Evolutionary conservation across 2,888 invertebrate species (phyloP), one percentile per base, ranked within the genome.

Genomic region (Panopea generosa): DNA sequence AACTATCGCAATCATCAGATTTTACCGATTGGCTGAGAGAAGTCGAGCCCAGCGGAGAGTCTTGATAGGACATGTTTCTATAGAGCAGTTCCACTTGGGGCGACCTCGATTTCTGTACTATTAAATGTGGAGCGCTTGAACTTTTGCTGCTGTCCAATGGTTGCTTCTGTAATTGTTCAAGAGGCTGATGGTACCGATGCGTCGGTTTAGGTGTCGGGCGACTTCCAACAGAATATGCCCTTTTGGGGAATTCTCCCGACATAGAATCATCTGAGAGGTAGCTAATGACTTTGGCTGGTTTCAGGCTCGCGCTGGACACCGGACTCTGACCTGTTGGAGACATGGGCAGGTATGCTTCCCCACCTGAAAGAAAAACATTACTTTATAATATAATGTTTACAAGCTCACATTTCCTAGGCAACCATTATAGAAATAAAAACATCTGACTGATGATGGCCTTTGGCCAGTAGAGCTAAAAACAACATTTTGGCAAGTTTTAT

Each of bases 141-240:
- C 95, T 95, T 89, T 95, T 95, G n/a, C 83, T 86, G 72, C 87
- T 88, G 57, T 89, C 88, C 14, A 86, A 73, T 14, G 76, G 78
- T 24, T 86, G 80, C 45, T 79, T 70, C 2, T 77, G 75, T 2
- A 81, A 49, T 18, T 77, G 56, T 38, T 84, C 84, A 77, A 83
- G 79, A 20, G 86, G 88, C 57, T 86, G 76, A 2, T 81, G 74
- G 27, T 76, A 73, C 47, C 83, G 79, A 4, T 75, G 67, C n/a
- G 73, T 50, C 2, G 62, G 67, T 33, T 84, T 82, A 6, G 78
- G 65, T 3, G 79, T 71, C 0, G 96, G 96, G 83, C 96, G 95
- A 65, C 96, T 97, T 24, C 97, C 97, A 80, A 97, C 96, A 27
- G 97, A 97, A 93, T 97, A 97, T 0, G 97, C 95, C 83, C 97